Base-by-base conservation (phyloP, 1,140 invertebrate genomes). In the Drosophila cardini region DNA sequence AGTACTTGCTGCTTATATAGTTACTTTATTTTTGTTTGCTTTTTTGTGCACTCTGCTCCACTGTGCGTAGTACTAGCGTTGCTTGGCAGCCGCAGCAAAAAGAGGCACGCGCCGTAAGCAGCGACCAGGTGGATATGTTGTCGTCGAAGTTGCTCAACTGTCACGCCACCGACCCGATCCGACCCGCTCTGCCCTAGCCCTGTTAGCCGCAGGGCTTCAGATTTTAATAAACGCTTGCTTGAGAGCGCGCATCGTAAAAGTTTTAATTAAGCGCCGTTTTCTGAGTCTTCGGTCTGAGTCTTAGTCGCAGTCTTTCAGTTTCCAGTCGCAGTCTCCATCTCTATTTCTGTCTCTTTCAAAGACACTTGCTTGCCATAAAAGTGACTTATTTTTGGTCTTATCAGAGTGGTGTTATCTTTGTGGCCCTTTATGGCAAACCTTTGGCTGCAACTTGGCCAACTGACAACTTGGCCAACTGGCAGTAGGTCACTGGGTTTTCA, bases 401-500 rank as follows among this genome's bases (percentile, higher is more conserved):
- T 85, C 81, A 80, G 43, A 38, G 42, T 40, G 9, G 2, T 4
- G 34, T 21, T 36, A 61, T 61, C 58, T 61, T n/a, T 10, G 55
- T 9, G 57, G 57, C 60, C 60, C 46, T 52, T 63, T 43, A 43
- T 40, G 10, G 15, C 34, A 42, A 56, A 36, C 15, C 52, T 26
- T 34, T 36, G n/a, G 53, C 10, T 16, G 26, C 32, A 67, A 57
- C 42, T 52, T 52, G 55, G 57, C 36, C 46, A 43, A 53, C 65
- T 34, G 15, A 4, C 21, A 26, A 26, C 36, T 38, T 38, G 36
- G 10, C 38, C 32, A 32, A 30, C 40, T 26, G 70, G 40, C 84
- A 87, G 84, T 87, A 64, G 83, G 83, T 87, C 83, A 87, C 84
- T 89, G 80, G 84, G 83, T 83, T 87, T 87, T 87, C 83, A 83